Base-by-base conservation (phyloP, 2,797 vertebrate species). In the Alectoris magna region DNA sequence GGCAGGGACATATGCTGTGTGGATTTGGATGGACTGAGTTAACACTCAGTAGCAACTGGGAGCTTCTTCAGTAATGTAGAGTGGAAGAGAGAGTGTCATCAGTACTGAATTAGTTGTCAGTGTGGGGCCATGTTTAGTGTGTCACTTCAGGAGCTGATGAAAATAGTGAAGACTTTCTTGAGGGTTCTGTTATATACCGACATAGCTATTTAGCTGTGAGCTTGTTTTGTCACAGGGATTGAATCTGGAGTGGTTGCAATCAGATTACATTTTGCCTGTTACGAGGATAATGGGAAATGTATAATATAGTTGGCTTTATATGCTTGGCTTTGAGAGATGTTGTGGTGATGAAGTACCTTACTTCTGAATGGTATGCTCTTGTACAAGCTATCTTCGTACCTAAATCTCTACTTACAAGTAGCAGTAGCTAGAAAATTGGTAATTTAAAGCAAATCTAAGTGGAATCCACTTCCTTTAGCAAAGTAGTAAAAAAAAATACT, bases 1-100 rank as follows among this genome's bases (percentile, higher is more conserved):
- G 21, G n/a, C 21, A 55, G 39, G 88, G 24, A 36, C 17, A 7
- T 36, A 21, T 3, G 0, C 14, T 0, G 0, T 31, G 46, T 81
- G 39, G 23, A 9, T 84, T 77, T 67, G 59, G 67, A n/a, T 43
- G 66, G 75, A 43, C 41, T 22, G 27, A 75, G 31, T 14, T 31
- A 51, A 69, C 36, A 9, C 24, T 74, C 4, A 0, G 38, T 53
- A 69, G 48, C 41, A 55, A 8, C 44, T 8, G 59, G n/a, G 14
- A 88, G 26, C 23, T 39, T 70, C 24, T n/a, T 34, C 66, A 80
- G 15, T 66, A 11, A 6, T 5, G 43, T 6, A 55, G 38, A 2
- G 0, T 23, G 69, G 59, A 5, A 67, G 67, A 31, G 23, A 38
- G 68, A 4, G 11, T 29, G 21, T 62, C 13, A 7, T 31, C 51